Percentiles rank a stretch among this genome's conserved stretches.
Evolutionary conservation across 2,888 invertebrate genomes (phyloP).

Genomic region (Idaea aversata): DNA sequence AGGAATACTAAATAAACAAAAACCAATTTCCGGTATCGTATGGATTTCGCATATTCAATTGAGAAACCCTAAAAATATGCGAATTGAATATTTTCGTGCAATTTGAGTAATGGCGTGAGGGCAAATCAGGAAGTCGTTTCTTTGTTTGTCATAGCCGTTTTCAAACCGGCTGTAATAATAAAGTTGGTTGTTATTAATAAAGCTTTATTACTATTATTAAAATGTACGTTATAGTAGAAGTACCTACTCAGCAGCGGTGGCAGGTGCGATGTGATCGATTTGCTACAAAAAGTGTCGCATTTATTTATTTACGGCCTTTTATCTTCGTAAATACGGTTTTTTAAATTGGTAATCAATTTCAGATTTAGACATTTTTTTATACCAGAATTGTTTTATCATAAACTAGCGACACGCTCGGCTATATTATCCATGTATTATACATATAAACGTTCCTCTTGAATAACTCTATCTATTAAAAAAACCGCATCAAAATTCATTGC

Average conservation of each 20-base stretch:
- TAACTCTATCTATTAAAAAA: too few species aligned
- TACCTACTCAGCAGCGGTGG: neutral
- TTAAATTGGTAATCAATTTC: too few species aligned
- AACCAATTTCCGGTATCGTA: neutral
- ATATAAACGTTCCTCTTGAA: too few species aligned
- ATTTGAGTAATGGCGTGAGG: conserved; percentile 1
- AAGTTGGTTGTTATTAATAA: neutral
- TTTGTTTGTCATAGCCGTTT: conserved; percentile 5
- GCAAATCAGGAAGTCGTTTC: conserved; percentile 2
- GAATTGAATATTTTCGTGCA: conserved; percentile 3
- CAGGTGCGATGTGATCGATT: neutral
- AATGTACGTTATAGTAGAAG: neutral
- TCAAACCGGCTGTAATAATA: neutral
- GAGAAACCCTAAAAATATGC: neutral
- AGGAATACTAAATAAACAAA: neutral
- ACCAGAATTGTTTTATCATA: too few species aligned
- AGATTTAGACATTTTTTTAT: too few species aligned
- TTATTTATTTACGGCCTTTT: neutral
- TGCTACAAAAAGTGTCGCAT: neutral
- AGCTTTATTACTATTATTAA: neutral
- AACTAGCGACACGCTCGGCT: too few species aligned
- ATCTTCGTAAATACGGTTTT: neutral
- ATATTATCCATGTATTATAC: too few species aligned
- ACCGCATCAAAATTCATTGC: too few species aligned
- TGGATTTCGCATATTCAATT: neutral